Evolutionary conservation across 2,797 vertebrate genomes (phyloP).

Genomic region (Alca torda): DNA sequence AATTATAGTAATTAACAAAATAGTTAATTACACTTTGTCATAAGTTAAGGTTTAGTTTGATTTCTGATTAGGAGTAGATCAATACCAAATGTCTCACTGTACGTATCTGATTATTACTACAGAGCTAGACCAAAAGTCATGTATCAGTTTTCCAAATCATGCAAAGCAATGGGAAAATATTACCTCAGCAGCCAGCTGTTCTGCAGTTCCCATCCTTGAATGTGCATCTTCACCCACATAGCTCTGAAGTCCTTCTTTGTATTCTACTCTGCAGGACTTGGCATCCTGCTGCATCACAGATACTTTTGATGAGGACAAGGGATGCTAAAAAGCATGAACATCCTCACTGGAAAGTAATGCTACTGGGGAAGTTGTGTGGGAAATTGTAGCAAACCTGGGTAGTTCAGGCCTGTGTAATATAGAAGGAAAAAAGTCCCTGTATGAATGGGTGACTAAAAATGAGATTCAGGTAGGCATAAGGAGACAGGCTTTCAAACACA

Average conservation of each 20-base stretch:
- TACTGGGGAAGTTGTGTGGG: background rate
- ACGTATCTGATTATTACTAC: constrained; percentile 41
- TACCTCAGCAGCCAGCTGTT: background rate
- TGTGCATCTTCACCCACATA: background rate
- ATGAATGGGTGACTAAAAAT: background rate
- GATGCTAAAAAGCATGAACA: background rate
- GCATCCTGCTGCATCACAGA: background rate
- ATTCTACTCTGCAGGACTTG: background rate
- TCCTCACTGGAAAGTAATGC: background rate
- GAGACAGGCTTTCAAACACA: background rate
- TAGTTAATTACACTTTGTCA: constrained; percentile 75
- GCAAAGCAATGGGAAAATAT: background rate
- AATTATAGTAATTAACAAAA: constrained; percentile 80
- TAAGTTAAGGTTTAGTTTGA: constrained; percentile 70
- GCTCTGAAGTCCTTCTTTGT: background rate
- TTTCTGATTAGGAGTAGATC: constrained; percentile 74
- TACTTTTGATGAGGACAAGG: background rate
- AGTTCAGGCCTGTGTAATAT: background rate
- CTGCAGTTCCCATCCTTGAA: background rate
- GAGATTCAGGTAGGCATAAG: background rate
- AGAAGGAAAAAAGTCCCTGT: background rate
- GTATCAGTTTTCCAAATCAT: constrained; percentile 16
- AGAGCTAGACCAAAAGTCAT: background rate
- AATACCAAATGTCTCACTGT: constrained; percentile 64
- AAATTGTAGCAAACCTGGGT: background rate